Evolutionary conservation across 1,140 invertebrate species (phyloP).

Genomic region (Listronotus oregonensis): DNA sequence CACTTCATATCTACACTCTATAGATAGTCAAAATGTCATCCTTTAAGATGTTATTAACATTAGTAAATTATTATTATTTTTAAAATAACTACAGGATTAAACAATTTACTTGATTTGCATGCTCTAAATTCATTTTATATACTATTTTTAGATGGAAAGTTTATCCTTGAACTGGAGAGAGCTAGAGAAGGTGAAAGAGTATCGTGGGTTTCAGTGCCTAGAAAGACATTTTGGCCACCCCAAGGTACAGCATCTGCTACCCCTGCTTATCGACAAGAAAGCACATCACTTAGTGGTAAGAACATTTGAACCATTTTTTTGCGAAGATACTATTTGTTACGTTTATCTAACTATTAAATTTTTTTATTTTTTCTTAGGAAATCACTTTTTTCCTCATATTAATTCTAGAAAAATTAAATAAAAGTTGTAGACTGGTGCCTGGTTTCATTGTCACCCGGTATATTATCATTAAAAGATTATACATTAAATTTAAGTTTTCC

Average conservation of each 20-base stretch:
- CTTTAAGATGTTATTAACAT: no score
- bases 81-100: no score
- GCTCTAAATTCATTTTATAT: background rate
- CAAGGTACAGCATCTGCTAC: conserved; percentile 68
- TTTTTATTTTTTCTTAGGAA: no score
- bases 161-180: conserved; percentile 83
- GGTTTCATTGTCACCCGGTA: background rate
- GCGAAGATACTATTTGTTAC: no score
- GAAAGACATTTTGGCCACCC: conserved; percentile 84
- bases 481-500: background rate
- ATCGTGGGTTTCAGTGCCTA: conserved; percentile 84
- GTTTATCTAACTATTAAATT: no score
- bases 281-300: conserved; percentile 68
- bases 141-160: conserved; percentile 74
- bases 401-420: no score
- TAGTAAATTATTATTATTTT: no score
- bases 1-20: no score
- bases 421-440: background rate
- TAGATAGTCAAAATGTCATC: no score
- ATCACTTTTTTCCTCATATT: no score
- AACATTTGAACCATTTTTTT: conserved; percentile 22
- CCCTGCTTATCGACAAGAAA: conserved; percentile 65
- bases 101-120: no score
- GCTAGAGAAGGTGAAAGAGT: conserved; percentile 78
- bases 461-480: background rate